A percentile compares a stretch with the other conserved stretches of the same genome.
These are phyloP conservation scores for Megaceryle maxima DNA, from an alignment of 2,113 vertebrate species.

Conservation along the genomic window DNA sequence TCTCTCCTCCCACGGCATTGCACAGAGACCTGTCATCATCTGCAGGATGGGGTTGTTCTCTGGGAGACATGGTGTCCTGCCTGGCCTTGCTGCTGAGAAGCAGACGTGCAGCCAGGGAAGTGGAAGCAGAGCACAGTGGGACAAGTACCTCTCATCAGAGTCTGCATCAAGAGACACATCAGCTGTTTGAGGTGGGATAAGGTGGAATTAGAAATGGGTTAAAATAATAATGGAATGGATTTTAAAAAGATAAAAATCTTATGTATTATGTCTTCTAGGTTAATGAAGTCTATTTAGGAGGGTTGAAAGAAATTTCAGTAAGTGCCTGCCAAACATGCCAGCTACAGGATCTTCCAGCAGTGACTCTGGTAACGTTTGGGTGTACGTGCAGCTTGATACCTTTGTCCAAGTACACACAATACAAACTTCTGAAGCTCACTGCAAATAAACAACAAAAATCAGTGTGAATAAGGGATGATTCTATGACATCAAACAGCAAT, in stretches of 20 bases:
- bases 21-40: too few relatives aligned
- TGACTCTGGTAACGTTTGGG: neutral
- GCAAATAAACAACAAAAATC: neutral
- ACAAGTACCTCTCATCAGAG: neutral
- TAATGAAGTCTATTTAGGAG: neutral
- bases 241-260: neutral
- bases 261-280: neutral
- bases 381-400: neutral
- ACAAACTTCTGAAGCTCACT: neutral
- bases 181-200: neutral
- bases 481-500: neutral
- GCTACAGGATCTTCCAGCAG: neutral
- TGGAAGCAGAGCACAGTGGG: neutral
- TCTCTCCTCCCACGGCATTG: accelerated
- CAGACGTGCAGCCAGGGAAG: neutral
- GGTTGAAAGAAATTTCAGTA: neutral
- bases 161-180: neutral
- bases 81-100: neutral
- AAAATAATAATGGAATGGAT: neutral
- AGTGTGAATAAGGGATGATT: neutral
- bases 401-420: neutral
- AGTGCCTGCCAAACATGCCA: neutral
- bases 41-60: neutral
- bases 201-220: neutral
- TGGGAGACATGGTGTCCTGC: accelerated